Conservation (phyloP, 2,113 vertebrate genomes). For the Melozone crissalis region DNA sequence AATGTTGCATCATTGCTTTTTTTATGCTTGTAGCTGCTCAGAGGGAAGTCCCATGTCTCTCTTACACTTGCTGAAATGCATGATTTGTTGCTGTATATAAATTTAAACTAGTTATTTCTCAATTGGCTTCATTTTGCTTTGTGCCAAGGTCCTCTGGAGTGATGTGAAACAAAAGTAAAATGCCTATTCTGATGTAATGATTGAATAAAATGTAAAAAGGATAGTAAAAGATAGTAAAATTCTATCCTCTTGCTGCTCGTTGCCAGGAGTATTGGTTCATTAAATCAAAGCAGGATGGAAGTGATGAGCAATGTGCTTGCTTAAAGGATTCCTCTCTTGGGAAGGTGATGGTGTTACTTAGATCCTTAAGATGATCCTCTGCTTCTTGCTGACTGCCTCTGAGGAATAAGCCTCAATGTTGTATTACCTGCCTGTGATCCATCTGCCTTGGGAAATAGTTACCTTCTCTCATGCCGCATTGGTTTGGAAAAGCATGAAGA, state of each 20-base stretch:
- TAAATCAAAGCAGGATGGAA: neutral
- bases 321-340: neutral
- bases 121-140: neutral
- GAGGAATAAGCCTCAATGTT: neutral
- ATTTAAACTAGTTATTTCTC: neutral
- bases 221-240: neutral
- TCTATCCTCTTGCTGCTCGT: neutral
- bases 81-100: neutral
- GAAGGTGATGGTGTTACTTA: neutral
- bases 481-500: neutral
- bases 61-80: neutral
- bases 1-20: neutral
- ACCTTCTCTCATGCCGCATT: neutral
- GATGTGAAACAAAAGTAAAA: neutral
- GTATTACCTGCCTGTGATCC: neutral
- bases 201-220: neutral
- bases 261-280: neutral
- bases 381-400: neutral
- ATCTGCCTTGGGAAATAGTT: neutral
- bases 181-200: neutral
- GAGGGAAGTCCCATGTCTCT: neutral
- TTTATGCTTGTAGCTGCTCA: neutral
- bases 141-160: neutral
- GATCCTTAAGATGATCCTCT: neutral
- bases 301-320: neutral